Evolutionary conservation across 2,113 vertebrate species (phyloP).

Genomic region (Butorides virescens): DNA sequence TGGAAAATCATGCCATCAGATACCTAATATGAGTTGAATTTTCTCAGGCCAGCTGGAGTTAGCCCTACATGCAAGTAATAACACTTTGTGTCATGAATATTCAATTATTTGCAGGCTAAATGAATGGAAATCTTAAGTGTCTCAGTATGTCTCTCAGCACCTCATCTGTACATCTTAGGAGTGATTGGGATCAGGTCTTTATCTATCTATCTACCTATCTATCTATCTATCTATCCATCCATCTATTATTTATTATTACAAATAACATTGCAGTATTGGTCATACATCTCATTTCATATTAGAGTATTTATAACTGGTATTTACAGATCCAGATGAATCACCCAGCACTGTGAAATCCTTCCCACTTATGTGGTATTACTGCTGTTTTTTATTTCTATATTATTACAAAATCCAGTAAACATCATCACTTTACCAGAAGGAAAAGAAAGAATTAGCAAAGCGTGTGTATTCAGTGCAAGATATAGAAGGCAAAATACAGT

Average conservation of each 20-base stretch:
- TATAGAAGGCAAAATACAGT: neutral
- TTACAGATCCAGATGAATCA: slow-evolving; percentile 34
- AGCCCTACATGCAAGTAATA: neutral
- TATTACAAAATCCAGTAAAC: neutral
- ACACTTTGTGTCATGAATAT: neutral
- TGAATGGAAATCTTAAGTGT: neutral
- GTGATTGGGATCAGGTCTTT: neutral
- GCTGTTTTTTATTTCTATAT: neutral
- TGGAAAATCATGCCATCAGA: neutral
- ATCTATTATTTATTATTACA: neutral
- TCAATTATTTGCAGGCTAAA: neutral
- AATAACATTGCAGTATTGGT: neutral
- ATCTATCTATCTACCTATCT: neutral
- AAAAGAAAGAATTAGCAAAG: neutral
- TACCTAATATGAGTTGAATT: neutral
- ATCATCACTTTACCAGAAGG: neutral
- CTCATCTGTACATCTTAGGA: neutral
- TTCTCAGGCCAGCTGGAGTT: neutral
- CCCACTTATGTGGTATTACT: neutral
- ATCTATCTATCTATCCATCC: neutral
- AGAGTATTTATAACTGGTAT: neutral
- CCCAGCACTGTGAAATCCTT: neutral
- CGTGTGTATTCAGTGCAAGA: neutral
- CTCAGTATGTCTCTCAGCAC: neutral
- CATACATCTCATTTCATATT: neutral